Evolutionary conservation across 2,797 vertebrate genomes (phyloP).

Genomic region (Cheirogaleus major): DNA sequence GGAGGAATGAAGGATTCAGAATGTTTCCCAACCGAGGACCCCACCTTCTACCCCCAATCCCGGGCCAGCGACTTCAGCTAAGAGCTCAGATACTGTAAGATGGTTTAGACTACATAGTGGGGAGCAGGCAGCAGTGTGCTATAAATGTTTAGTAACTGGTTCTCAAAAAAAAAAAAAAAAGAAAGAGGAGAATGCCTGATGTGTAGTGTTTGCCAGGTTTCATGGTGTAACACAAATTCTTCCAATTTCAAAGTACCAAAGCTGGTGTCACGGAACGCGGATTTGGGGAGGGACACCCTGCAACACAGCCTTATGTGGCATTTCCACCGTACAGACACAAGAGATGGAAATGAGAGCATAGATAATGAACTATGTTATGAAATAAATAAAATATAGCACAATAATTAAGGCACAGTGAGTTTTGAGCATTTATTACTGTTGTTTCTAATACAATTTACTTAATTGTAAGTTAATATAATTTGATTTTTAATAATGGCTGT

Average conservation of each 20-base stretch:
- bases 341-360: fast-evolving
- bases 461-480: background rate
- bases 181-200: background rate
- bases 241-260: background rate
- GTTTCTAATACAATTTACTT: constrained; percentile 10
- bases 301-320: fast-evolving
- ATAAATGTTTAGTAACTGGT: background rate
- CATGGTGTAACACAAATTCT: background rate
- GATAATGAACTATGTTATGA: background rate
- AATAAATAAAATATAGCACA: background rate
- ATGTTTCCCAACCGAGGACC: fast-evolving
- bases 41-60: background rate
- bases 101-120: fast-evolving
- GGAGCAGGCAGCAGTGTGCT: background rate
- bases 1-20: background rate
- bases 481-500: background rate
- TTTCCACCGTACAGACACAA: background rate
- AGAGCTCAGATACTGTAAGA: background rate
- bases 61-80: background rate
- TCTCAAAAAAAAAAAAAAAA: background rate
- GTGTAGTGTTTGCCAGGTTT: background rate
- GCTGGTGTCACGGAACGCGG: background rate
- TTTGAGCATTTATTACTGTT: background rate
- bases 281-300: background rate
- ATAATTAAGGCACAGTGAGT: background rate